Base-by-base conservation (phyloP, 2,888 invertebrate genomes). In the Smittia sp. region DNA sequence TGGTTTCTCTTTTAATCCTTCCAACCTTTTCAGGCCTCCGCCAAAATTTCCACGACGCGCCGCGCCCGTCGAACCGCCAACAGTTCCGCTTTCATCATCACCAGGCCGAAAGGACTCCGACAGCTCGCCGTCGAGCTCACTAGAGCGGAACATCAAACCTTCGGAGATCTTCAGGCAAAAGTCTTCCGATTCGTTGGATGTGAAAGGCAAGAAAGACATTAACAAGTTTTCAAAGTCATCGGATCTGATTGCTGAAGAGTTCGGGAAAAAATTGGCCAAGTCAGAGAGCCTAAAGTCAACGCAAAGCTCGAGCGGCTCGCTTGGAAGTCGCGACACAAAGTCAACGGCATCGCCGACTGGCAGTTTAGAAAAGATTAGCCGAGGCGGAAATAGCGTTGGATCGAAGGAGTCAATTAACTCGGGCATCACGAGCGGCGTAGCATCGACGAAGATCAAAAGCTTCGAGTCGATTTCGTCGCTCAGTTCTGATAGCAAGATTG, bases 391-490 rank as follows among this genome's bases (percentile, higher is more conserved):
- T 46, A 80, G 77, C 75, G 79, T 78, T 73, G 83, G 83, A n/a
- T 82, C 83, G 46, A 83, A 82, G 77, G 83, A 83, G 75, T 83
- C 83, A 11, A 76, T 82, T 72, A 82, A 83, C 76, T 82, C 82
- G 58, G 77, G 76, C 77, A 81, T 81, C 76, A 81, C 82, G 25
- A 82, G 82, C 78, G 81, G 79, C 75, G 80, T 80, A 13, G 54
- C 69, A 13, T 69, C 69, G 11, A 52, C 69, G 20, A 65, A 88
- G 87, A 87, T 88, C 67, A 88, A 88, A 80, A 87, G 88, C 77
- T 88, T 87, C 77, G 88, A 88, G 80, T 87, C 87, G 20, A 87
- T 88, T 52, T 88, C 88, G 75, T 88, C 88, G 0, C 78, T 88
- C 62, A 87, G 87, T 63, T 88, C 88, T 66, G 88, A 88, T 74